Percentiles rank a stretch among this genome's conserved stretches.
These are phyloP conservation scores for Rhabdornis inornatus DNA, from an alignment of 2,113 vertebrate species.

Conservation along the genomic window DNA sequence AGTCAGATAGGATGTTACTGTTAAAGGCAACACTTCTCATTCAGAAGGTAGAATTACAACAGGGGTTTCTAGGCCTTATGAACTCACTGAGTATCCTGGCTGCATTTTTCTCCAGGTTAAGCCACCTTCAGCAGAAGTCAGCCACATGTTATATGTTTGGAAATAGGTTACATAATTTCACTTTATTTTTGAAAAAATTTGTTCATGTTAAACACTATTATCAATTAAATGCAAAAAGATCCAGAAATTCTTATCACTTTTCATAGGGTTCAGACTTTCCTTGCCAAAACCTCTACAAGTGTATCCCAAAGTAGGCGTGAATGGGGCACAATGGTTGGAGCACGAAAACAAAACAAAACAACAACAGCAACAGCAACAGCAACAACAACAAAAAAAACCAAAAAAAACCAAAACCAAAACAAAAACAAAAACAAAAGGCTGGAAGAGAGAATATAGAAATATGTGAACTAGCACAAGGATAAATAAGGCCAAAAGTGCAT, in stretches of 20 bases:
- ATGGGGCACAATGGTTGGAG: not conserved
- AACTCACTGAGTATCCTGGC: not conserved
- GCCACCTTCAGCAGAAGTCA: not conserved
- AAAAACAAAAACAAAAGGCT: not conserved
- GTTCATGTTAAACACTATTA: not conserved
- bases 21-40: not conserved
- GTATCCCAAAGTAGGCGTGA: not conserved
- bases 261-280: not conserved
- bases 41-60: not conserved
- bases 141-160: not conserved
- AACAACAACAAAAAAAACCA: too few relatives aligned
- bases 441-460: not conserved
- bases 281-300: not conserved
- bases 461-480: not conserved
- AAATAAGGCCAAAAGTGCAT: not conserved
- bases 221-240: not conserved
- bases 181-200: not conserved
- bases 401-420: too few relatives aligned
- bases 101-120: not conserved
- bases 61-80: not conserved
- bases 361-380: too few relatives aligned
- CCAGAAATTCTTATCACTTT: not conserved
- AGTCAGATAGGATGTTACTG: not conserved
- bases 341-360: not conserved
- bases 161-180: not conserved